phyloP scores from a whole-genome alignment of 2,113 vertebrate species.

The Aegotheles bennettii region DNA sequence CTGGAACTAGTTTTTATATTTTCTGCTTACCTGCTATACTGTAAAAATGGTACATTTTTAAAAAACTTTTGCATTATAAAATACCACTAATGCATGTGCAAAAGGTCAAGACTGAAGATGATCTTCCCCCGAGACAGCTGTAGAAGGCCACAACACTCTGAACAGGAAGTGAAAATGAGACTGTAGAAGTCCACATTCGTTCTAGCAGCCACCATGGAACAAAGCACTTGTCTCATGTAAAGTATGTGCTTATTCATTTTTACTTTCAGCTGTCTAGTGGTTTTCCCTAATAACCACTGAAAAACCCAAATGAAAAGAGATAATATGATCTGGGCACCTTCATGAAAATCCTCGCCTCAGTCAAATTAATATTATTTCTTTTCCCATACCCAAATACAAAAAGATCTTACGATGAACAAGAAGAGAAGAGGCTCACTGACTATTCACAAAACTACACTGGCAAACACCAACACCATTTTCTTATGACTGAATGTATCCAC shows the following conservation, averaged over 20 bases:
- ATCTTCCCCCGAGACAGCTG: neutral
- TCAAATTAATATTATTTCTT: neutral
- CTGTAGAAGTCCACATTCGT: neutral
- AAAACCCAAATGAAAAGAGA: neutral
- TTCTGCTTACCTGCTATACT: neutral
- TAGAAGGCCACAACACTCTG: neutral
- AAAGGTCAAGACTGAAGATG: neutral
- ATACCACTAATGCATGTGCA: neutral
- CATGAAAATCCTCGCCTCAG: neutral
- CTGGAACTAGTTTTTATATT: neutral
- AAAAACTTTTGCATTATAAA: neutral
- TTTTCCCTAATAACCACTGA: neutral
- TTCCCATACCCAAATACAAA: neutral
- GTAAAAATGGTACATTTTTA: neutral
- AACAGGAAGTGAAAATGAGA: neutral
- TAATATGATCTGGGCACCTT: rapidly evolving
- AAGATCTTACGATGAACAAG: neutral
- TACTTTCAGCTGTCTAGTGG: neutral
- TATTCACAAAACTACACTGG: neutral
- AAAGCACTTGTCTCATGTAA: neutral
- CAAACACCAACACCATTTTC: neutral
- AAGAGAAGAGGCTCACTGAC: neutral
- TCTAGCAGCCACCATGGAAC: neutral
- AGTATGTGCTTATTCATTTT: neutral
- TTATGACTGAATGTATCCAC: neutral